Base-by-base conservation (phyloP, 2,113 vertebrate species). In the Grammomys dolichurus region DNA sequence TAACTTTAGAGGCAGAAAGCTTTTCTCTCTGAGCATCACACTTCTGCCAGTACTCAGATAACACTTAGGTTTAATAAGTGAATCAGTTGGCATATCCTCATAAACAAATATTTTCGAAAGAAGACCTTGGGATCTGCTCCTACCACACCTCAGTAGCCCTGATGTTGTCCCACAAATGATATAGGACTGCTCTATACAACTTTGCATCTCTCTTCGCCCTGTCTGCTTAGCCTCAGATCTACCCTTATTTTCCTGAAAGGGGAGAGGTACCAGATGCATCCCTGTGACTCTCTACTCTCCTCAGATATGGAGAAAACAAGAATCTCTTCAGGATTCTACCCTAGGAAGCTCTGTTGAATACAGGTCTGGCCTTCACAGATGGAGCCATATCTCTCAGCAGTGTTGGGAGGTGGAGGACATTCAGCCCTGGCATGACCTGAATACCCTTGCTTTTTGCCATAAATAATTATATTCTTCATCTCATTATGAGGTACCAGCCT, bases 11-110 rank as follows among this genome's bases (percentile, higher is more conserved):
- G 65, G 51, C 51, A 92, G 24, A 67, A 67, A 40, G 33, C 67
- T 90, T 69, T 90, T 63, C 48, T 87, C 75, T 87, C 69, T 92
- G 63, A 94, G 54, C 75, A 51, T 26, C 46, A 67, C 17, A 70
- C 17, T 87, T 94, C 56, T 91, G 36, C 3, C 36, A 87, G 16
- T 78, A 75, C 26, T 89, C 36, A 94, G 28, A 65, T 48, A 63
- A 26, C 54, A 70, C 36, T 91, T 82, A 36, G 51, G 36, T 70
- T 80, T 36, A 90, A 48, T 80, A 11, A 80, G 20, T 90, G 19
- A 16, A 69, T 92, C 69, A 56, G 0, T 87, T 67, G 95, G 33
- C 19, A 24, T 31, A 67, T 76, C 40, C 11, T 85, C 46, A 75
- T 54, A 86, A 51, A 28, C 58, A 65, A 85, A 70, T 65, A 22